Base-by-base conservation (phyloP, 2,113 vertebrate genomes). In the Lagopus muta region DNA sequence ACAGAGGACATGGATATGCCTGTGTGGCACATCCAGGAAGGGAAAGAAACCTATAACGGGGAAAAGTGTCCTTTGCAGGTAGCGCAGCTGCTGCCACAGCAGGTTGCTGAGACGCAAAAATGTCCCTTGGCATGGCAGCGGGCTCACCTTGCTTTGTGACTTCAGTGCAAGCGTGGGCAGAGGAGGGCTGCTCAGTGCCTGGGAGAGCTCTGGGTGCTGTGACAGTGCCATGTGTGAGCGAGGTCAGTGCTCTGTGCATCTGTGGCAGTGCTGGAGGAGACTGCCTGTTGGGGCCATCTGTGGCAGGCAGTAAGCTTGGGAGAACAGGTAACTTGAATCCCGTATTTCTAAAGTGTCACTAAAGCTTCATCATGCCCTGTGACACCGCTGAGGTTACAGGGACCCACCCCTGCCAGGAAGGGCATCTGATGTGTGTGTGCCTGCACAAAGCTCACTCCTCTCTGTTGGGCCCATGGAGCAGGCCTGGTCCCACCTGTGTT, bases 351-450 rank as follows among this genome's bases (percentile, higher is more conserved):
- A 83, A 21, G 20, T 70, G 40, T 18, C 25, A 28, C 38, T 47
- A 55, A 83, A 81, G 13, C 32, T 42, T 77, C 11, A 3, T 32
- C 55, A 34, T 42, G 27, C 16, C 55, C 4, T 76, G 14, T 55
- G 40, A 16, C 34, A 43, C 50, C 14, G 15, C 24, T 19, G 34
- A 30, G 43, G 36, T 71, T 6, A 40, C 38, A 67, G 40, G 13
- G 28, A 48, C 12, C 27, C n/a, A 4, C n/a, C 36, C 0, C 0
- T 47, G 27, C 32, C 10, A 25, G 47, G 65, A 42, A 36, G 52
- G 32, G 10, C 2, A 9, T 27, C 71, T 65, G 34, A 22, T 2
- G 2, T 17, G 45, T 16, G 47, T 0, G 0, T 5, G 20, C 28
- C 28, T 24, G 25, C 47, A 61, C 40, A 55, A 32, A 87, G 40